Evolutionary conservation across 2,888 invertebrate genomes (phyloP).

Genomic region (Ctena decussata): DNA sequence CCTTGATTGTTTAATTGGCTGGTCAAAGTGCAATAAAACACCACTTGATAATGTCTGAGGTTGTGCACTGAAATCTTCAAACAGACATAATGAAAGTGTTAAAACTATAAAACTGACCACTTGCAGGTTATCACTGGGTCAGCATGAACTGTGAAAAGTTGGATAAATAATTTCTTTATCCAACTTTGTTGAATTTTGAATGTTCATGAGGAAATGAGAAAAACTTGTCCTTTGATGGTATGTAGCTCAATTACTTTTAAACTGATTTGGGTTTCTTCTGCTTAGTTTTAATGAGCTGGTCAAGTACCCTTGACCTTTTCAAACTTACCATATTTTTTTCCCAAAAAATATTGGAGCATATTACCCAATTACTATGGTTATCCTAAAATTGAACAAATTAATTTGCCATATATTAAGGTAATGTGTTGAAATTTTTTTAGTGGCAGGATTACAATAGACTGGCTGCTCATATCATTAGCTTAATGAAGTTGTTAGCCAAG

Average conservation of each 20-base stretch:
- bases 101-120: conserved; percentile 2
- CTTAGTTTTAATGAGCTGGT: background rate
- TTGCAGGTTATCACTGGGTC: no score
- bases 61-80: background rate
- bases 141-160: no score
- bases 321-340: no score
- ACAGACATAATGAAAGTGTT: background rate
- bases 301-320: background rate
- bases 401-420: no score
- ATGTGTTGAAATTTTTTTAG: no score
- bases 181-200: background rate
- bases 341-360: no score
- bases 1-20: background rate
- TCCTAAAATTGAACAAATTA: no score
- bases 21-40: background rate
- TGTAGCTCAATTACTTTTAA: background rate
- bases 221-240: background rate
- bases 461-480: no score
- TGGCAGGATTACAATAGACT: no score
- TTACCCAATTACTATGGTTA: no score
- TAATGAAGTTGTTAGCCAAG: no score
- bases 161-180: no score
- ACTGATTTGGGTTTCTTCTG: background rate
- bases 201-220: background rate
- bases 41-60: background rate